Evolutionary conservation across 2,797 vertebrate species (phyloP).

Genomic region (Huso huso): DNA sequence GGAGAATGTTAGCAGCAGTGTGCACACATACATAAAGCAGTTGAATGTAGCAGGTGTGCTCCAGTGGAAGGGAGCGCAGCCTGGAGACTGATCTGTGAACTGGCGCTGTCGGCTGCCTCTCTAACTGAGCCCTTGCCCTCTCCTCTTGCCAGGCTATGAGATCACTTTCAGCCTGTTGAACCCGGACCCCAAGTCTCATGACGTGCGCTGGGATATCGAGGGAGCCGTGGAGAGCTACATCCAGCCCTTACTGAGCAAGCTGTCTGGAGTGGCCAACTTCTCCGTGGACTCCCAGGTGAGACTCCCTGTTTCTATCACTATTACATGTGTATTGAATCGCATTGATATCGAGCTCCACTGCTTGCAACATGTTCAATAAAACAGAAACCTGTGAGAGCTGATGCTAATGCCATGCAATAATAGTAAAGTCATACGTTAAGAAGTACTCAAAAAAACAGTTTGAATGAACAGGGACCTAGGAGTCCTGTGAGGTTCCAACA

Average conservation of each 20-base stretch:
- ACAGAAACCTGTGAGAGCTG: too few species aligned
- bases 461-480: too few species aligned
- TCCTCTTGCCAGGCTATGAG: conserved; percentile 70
- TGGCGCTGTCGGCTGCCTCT: background rate
- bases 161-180: conserved; percentile 94
- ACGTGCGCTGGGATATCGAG: conserved; percentile 82
- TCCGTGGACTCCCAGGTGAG: conserved; percentile 91
- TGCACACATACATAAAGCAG: too few species aligned
- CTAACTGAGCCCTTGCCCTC: background rate
- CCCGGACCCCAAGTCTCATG: conserved; percentile 85
- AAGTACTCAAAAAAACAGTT: too few species aligned
- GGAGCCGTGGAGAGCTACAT: conserved; percentile 71
- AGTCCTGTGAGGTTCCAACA: too few species aligned
- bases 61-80: background rate
- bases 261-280: conserved; percentile 79
- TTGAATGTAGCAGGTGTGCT: too few species aligned
- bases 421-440: too few species aligned
- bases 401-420: too few species aligned
- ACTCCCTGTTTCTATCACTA: background rate
- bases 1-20: too few species aligned
- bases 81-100: background rate
- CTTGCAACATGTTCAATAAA: too few species aligned
- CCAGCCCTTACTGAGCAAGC: conserved; percentile 76
- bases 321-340: background rate
- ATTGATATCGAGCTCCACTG: background rate